Percentiles rank a stretch among this genome's conserved stretches.
phyloP scores from a whole-genome alignment of 1,140 invertebrate species.

The Pogonus chalceus region DNA sequence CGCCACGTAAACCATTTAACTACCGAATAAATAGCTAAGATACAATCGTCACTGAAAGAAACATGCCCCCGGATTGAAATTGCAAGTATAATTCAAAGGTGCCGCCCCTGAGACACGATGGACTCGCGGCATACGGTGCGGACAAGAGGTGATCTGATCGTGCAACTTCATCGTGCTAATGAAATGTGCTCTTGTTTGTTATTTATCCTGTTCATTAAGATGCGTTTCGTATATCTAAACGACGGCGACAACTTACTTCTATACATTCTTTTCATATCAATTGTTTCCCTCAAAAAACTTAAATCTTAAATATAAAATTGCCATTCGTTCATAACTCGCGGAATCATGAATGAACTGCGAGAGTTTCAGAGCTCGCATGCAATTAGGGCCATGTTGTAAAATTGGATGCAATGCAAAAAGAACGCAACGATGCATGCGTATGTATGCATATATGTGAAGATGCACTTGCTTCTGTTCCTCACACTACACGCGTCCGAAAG shows the following conservation, averaged over 20 bases:
- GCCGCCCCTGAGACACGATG: neutral
- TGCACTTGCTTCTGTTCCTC: no score
- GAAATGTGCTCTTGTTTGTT: neutral
- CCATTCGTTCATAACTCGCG: no score
- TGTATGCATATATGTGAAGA: neutral
- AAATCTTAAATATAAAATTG: no score
- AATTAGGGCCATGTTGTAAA: neutral
- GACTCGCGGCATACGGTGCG: neutral
- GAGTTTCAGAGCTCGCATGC: neutral
- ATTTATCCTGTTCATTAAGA: neutral
- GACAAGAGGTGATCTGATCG: neutral
- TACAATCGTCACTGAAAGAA: constrained; percentile 7
- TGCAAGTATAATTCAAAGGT: constrained; percentile 9
- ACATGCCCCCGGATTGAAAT: constrained; percentile 9
- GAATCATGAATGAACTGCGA: neutral
- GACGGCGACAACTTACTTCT: no score
- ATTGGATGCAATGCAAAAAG: constrained; percentile 1
- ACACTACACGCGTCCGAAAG: neutral
- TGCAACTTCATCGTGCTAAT: constrained; percentile 7
- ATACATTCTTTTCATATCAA: no score
- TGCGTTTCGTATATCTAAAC: no score
- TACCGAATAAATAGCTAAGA: constrained; percentile 8
- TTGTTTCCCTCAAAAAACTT: no score
- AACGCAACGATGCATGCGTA: neutral
- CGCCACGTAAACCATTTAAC: constrained; percentile 4